phyloP scores from a whole-genome alignment of 2,797 vertebrate species.

The Cynodonichthys magdalenae region DNA sequence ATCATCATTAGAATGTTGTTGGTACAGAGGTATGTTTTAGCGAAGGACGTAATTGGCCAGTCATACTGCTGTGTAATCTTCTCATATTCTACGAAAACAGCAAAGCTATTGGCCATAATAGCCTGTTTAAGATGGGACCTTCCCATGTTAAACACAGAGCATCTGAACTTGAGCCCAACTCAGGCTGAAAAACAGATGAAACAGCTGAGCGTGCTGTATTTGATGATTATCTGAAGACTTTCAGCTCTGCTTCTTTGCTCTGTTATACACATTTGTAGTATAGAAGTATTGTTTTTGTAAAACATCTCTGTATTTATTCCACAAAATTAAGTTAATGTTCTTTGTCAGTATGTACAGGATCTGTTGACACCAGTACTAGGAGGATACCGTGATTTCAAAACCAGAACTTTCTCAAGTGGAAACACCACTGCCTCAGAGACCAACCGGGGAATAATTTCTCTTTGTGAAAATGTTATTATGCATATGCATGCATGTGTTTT shows the following conservation, averaged over 20 bases:
- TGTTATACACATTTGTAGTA: conserved; percentile 32
- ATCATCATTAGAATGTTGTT: conserved; percentile 86
- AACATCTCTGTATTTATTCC: background rate
- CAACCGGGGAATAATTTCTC: conserved; percentile 64
- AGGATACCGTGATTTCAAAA: conserved; percentile 60
- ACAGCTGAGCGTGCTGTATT: conserved; percentile 27
- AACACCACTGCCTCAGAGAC: conserved; percentile 54
- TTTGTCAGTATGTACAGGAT: background rate
- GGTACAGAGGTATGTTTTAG: conserved; percentile 88
- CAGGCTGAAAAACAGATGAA: conserved; percentile 16
- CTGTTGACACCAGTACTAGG: conserved; percentile 28
- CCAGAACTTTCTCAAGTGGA: conserved; percentile 66
- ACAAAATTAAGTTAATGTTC: background rate
- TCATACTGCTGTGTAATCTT: conserved; percentile 83
- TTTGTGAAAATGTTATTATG: conserved; percentile 62
- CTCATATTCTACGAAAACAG: conserved; percentile 80
- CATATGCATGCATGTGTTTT: conserved; percentile 38
- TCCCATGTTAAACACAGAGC: conserved; percentile 76
- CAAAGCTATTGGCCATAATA: conserved; percentile 69
- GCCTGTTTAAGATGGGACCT: conserved; percentile 69
- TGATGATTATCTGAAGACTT: conserved; percentile 36
- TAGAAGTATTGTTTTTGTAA: conserved; percentile 30
- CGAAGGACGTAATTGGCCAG: conserved; percentile 86
- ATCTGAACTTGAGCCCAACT: conserved; percentile 34
- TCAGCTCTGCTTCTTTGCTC: conserved; percentile 35